phyloP scores from a whole-genome alignment of 2,888 invertebrate genomes.

The Yponomeuta plumbellus region DNA sequence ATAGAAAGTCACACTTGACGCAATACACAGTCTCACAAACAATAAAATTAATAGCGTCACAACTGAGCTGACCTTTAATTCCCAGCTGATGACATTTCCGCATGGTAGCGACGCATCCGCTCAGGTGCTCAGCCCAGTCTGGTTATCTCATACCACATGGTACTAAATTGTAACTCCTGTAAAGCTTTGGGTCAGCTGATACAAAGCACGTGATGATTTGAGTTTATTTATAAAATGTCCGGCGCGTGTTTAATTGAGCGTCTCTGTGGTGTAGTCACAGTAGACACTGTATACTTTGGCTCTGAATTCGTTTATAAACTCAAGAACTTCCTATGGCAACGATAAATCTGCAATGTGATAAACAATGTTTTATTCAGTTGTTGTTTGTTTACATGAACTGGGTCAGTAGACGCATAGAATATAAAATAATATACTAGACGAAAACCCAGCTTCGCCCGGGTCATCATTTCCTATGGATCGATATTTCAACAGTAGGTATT shows the following conservation, averaged over 20 bases:
- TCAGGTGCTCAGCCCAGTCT: background rate
- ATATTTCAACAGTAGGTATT: too few species aligned
- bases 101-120: background rate
- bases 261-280: background rate
- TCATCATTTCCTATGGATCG: too few species aligned
- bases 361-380: too few species aligned
- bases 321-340: too few species aligned
- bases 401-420: too few species aligned
- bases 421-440: too few species aligned
- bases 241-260: background rate
- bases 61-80: background rate
- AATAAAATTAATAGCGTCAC: too few species aligned
- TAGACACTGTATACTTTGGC: background rate
- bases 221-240: background rate
- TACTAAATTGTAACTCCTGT: background rate
- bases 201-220: background rate
- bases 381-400: too few species aligned
- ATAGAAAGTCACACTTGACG: background rate
- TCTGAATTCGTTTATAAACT: background rate
- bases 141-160: background rate
- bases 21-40: background rate
- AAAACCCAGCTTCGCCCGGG: too few species aligned
- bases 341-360: too few species aligned
- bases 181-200: background rate
- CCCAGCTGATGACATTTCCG: background rate